Percentiles rank a stretch among this genome's conserved stretches.
Conservation (phyloP, 2,888 invertebrate species). For the Lissocephala sabroskyi region DNA sequence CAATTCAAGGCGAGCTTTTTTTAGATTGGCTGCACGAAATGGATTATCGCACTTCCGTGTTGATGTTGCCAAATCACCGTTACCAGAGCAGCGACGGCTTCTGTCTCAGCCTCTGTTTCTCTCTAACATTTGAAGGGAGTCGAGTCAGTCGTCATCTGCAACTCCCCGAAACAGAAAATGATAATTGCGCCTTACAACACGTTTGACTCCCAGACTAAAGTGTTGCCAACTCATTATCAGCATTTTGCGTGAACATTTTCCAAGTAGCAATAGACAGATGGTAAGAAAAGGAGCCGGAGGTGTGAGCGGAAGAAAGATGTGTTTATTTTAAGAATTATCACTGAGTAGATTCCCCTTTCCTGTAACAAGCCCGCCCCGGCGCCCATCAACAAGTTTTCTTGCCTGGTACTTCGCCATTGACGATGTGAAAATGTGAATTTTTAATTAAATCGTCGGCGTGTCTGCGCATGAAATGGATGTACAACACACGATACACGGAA, state of each 20-base stretch:
- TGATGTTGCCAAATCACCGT: no score
- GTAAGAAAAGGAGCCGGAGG: no score
- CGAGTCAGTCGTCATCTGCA: not conserved
- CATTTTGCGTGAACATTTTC: conserved; percentile 50
- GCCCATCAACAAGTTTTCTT: no score
- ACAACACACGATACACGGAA: conserved; percentile 3
- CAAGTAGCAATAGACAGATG: conserved; percentile 26
- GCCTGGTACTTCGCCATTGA: no score
- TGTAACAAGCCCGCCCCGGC: no score
- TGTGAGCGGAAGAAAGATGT: no score
- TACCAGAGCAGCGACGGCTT: no score
- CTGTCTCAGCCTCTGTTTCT: no score
- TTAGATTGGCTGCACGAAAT: conserved; percentile 51
- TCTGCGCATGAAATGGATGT: conserved; percentile 4
- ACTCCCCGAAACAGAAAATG: conserved; percentile 11
- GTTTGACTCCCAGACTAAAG: conserved; percentile 37
- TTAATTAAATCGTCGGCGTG: conserved; percentile 4
- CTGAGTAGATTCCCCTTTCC: no score
- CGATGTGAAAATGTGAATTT: conserved; percentile 22
- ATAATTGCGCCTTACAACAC: conserved; percentile 40
- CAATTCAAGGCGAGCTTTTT: no score
- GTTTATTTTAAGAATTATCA: no score
- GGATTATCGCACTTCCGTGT: conserved; percentile 43
- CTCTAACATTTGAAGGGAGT: no score
- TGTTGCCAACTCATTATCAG: conserved; percentile 57